Conservation (phyloP, 2,113 vertebrate genomes). For the Cnemophilus loriae region DNA sequence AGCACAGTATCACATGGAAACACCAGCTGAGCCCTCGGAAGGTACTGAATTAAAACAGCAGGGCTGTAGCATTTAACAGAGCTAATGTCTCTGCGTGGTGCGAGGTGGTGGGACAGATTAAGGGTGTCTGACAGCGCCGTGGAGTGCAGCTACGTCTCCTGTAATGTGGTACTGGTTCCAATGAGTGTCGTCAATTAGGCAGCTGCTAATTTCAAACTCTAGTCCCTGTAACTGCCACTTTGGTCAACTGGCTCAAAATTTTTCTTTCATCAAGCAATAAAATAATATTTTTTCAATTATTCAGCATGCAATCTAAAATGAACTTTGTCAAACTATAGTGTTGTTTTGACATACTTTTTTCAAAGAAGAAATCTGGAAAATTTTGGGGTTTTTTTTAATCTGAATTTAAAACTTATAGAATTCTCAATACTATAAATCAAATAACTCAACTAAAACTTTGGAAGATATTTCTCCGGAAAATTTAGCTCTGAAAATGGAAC, state of each 20-base stretch:
- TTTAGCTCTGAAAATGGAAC: not conserved
- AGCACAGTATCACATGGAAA: not conserved
- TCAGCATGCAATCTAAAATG: not conserved
- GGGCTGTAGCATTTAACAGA: not conserved
- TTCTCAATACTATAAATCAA: not conserved
- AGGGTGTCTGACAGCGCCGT: not conserved
- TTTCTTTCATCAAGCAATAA: not conserved
- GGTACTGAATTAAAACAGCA: not conserved
- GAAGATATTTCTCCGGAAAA: not conserved
- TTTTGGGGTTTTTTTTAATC: fast-evolving
- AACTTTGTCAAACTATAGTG: not conserved
- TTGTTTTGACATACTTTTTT: not conserved
- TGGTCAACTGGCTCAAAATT: not conserved
- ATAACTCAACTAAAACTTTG: not conserved
- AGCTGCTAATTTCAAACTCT: not conserved
- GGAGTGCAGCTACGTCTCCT: not conserved
- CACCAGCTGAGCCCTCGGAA: not conserved
- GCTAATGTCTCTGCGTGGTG: not conserved
- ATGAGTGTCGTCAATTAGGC: not conserved
- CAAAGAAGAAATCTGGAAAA: not conserved
- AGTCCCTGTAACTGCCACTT: not conserved
- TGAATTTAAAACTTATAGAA: not conserved
- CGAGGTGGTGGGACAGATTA: not conserved
- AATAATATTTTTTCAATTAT: not conserved
- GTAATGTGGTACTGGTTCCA: not conserved